phyloP scores from a whole-genome alignment of 2,888 invertebrate species.

The Eupithecia inturbata region DNA sequence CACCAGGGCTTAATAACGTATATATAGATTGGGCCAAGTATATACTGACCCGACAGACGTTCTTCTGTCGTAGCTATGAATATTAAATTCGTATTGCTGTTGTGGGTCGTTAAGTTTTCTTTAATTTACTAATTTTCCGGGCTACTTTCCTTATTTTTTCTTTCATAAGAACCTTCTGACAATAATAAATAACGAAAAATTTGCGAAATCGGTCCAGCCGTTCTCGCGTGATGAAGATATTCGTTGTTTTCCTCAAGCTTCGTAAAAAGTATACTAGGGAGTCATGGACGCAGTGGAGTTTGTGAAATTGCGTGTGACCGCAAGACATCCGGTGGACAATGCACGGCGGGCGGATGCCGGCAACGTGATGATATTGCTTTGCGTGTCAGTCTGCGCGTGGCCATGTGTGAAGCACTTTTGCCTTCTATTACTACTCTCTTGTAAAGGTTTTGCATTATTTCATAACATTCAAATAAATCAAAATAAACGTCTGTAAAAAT shows the following conservation, averaged over 20 bases:
- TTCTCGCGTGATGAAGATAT: too few relatives aligned
- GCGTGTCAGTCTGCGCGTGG: conserved; percentile 58
- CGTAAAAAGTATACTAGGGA: conserved; percentile 56
- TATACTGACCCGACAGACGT: too few relatives aligned
- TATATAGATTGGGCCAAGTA: background rate
- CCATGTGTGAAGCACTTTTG: conserved; percentile 41
- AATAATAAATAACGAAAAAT: too few relatives aligned
- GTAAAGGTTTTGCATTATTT: background rate
- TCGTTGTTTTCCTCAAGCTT: conserved; percentile 18
- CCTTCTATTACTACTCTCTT: conserved; percentile 37
- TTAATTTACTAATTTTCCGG: too few relatives aligned
- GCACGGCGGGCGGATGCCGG: conserved; percentile 69
- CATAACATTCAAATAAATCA: background rate
- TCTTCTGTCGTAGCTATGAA: too few relatives aligned
- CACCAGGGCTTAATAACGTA: too few relatives aligned
- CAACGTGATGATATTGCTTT: conserved; percentile 73
- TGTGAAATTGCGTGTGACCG: conserved; percentile 83
- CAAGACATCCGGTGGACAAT: conserved; percentile 83
- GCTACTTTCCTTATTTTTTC: too few relatives aligned
- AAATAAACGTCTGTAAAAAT: background rate
- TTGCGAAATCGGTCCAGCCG: too few relatives aligned
- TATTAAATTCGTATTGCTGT: too few relatives aligned
- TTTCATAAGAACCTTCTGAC: too few relatives aligned
- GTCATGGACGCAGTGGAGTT: conserved; percentile 66
- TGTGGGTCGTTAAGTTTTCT: too few relatives aligned